These are phyloP conservation scores for Larimichthys crocea DNA, from an alignment of 2,113 vertebrate genomes.

Conservation along the genomic window DNA sequence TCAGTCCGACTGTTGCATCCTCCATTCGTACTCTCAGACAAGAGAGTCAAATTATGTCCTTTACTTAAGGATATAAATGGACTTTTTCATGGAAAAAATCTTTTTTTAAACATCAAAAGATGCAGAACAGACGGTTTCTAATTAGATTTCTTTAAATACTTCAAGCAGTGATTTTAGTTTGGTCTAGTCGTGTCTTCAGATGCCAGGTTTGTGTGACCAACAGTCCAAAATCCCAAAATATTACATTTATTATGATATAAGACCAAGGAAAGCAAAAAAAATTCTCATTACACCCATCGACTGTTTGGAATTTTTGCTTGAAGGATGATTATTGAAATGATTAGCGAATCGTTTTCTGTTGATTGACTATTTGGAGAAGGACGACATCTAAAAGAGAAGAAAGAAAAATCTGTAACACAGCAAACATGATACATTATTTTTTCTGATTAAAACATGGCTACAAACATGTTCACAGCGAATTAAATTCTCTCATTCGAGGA, in stretches of 20 bases:
- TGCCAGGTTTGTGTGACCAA: background rate
- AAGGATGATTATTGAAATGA: background rate
- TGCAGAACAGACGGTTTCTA: background rate
- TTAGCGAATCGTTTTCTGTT: background rate
- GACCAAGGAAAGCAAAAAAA: background rate
- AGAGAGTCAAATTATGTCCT: background rate
- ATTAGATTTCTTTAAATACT: background rate
- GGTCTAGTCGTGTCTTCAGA: background rate
- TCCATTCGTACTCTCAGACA: background rate
- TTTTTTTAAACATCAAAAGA: background rate
- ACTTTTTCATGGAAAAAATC: too few species aligned
- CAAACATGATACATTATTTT: background rate
- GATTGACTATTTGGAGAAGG: background rate
- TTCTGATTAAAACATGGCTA: background rate
- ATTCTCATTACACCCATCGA: background rate
- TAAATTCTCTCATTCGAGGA: background rate
- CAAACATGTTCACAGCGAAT: background rate
- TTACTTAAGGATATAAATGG: background rate
- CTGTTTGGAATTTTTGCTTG: background rate
- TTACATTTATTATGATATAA: background rate
- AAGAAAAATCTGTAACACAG: background rate
- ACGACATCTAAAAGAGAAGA: background rate
- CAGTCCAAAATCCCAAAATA: background rate
- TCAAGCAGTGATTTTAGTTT: background rate
- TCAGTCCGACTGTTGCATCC: slow-evolving; percentile 7